Percentiles rank a stretch among this genome's conserved stretches.
Evolutionary conservation across 2,888 invertebrate species (phyloP).

Genomic region (Pseudolycoriella hygida): DNA sequence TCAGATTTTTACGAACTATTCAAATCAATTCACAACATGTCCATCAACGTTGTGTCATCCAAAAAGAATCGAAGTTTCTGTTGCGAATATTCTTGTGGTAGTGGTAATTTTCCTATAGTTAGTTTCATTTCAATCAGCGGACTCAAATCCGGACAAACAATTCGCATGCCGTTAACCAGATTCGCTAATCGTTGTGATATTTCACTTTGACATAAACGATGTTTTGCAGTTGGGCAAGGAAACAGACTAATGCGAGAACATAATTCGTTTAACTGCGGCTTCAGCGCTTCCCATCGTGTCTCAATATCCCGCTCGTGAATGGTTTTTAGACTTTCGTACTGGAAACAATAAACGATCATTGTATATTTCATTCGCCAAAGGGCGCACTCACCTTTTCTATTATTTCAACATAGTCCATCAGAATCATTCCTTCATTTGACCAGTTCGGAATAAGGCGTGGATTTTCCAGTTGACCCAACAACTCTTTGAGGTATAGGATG

Average conservation of each 20-base stretch:
- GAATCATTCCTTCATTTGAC: constrained; percentile 51
- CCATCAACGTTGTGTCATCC: constrained; percentile 4
- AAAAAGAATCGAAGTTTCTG: constrained; percentile 5
- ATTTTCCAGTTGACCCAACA: constrained; percentile 41
- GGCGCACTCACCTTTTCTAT: constrained; percentile 34
- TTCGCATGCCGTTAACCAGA: constrained; percentile 24
- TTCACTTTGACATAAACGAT: constrained; percentile 29
- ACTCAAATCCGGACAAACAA: constrained; percentile 24
- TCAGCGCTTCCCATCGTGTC: constrained; percentile 26
- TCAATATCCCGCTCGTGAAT: constrained; percentile 24
- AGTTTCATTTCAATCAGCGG: constrained; percentile 23
- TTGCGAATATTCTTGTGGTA: constrained; percentile 24
- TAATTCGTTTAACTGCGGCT: constrained; percentile 26
- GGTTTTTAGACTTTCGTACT: constrained; percentile 23
- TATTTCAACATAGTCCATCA: constrained; percentile 52
- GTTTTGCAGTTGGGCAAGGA: constrained; percentile 29
- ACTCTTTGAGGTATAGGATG: constrained; percentile 39
- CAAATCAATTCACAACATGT: constrained; percentile 1
- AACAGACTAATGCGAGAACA: constrained; percentile 27
- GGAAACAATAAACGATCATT: no score
- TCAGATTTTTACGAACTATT: neutral
- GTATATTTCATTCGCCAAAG: no score
- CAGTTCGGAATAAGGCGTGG: constrained; percentile 47
- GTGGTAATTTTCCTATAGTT: constrained; percentile 25
- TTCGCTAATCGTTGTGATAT: constrained; percentile 26